Evolutionary conservation across 1,140 invertebrate genomes (phyloP).

Genomic region (Heliconius hermathena): DNA sequence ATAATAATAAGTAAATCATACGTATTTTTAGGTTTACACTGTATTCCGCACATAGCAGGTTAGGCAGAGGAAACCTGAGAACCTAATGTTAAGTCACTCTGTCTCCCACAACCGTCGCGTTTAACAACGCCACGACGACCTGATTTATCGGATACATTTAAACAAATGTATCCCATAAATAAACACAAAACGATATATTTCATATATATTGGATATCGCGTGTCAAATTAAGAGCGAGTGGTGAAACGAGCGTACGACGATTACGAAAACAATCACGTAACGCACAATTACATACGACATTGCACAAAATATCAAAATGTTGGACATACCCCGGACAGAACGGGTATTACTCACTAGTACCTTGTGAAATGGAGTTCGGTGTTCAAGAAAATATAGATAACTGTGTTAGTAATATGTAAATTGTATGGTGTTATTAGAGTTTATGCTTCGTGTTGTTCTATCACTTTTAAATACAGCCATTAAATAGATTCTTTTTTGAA

Average conservation of each 20-base stretch:
- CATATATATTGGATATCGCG: slow-evolving; percentile 19
- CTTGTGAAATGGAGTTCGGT: slow-evolving; percentile 13
- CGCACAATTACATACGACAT: slow-evolving; percentile 4
- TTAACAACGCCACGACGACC: background rate
- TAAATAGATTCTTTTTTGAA: no score
- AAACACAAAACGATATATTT: background rate
- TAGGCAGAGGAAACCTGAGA: no score
- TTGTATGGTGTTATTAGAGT: no score
- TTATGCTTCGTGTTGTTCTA: no score
- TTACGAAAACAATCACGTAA: slow-evolving; percentile 29
- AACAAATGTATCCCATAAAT: background rate
- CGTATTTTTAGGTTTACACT: no score
- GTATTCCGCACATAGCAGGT: no score
- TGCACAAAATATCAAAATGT: slow-evolving; percentile 19
- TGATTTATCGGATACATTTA: background rate
- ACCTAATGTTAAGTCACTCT: no score
- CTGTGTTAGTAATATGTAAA: background rate
- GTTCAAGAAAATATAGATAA: background rate
- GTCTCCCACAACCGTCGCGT: no score
- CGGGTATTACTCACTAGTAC: background rate
- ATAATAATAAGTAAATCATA: no score
- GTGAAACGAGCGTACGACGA: slow-evolving; percentile 6
- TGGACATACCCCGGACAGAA: background rate
- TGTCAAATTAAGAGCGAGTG: slow-evolving; percentile 31
- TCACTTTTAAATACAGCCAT: no score